Evolutionary conservation across 2,797 vertebrate species (phyloP), one percentile per base, ranked within the genome.

Genomic region (Uromys caudimaculatus): DNA sequence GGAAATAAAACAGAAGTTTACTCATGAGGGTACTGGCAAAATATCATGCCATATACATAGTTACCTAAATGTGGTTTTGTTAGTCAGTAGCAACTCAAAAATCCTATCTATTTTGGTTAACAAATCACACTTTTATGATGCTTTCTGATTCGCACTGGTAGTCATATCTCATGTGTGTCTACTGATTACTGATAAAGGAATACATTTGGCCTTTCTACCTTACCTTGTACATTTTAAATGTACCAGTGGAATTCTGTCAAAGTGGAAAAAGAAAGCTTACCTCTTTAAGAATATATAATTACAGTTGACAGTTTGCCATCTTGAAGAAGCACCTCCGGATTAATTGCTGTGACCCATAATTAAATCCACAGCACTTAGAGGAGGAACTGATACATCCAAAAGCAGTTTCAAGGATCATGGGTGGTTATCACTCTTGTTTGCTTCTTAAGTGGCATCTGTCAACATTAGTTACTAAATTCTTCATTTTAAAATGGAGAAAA

Each of bases 271-370:
- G 60, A 93, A 94, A 44, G 41, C 27, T 90, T 47, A 14, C 54
- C 35, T 98, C 92, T 97, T 97, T 96, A 98, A 98, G 92, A 97
- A 97, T 95, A 95, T 96, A 52, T 97, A 98, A 98, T 98, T 97
- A 96, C 91, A 97, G 83, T 94, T 98, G 97, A 98, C 97, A 97
- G 90, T 77, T 94, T 97, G 95, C 77, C 87, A 96, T 87, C 94
- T 64, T 97, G 82, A 97, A 97, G 91, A 98, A 98, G 79, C 38
- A 96, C 78, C 97, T 98, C 85, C 95, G 92, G 96, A 98, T 98
- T 98, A 98, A 98, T 98, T 98, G 98, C 88, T 97, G 75, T 98
- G 97, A 98, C 98, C 97, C 95, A 91, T 97, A 98, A 98, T 98
- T 98, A 98, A 98, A 97, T 89, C 95, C 44, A 90, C 32, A 97